These are phyloP conservation scores for Megaceryle alcyon DNA, from an alignment of 2,797 vertebrate genomes.

Conservation along the genomic window DNA sequence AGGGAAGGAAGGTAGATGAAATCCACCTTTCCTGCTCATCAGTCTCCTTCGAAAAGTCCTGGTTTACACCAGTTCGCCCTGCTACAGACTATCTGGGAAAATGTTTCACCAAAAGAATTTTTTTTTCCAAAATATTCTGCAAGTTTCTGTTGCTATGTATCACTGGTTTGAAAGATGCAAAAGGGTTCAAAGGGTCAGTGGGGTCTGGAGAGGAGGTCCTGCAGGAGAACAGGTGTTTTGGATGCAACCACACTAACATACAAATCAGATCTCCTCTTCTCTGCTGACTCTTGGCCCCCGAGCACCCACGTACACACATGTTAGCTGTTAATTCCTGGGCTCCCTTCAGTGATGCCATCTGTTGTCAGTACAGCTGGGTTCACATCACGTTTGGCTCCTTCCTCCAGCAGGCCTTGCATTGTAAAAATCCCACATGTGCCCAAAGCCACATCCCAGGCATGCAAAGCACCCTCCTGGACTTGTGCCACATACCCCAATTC, in stretches of 20 bases:
- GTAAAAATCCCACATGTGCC: not conserved
- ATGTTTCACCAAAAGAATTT: not conserved
- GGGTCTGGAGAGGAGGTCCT: not conserved
- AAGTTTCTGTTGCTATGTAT: not conserved
- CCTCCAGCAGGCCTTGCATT: fast-evolving
- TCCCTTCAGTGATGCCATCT: not conserved
- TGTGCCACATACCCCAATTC: fast-evolving
- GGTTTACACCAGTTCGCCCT: not conserved
- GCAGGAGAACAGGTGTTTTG: not conserved
- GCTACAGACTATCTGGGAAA: not conserved
- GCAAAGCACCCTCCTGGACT: not conserved
- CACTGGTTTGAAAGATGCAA: not conserved
- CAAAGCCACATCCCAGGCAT: fast-evolving
- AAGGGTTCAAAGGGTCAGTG: not conserved
- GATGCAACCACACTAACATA: not conserved
- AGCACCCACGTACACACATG: fast-evolving
- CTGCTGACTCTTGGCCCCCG: not conserved
- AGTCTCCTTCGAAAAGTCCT: not conserved
- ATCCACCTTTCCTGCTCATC: not conserved
- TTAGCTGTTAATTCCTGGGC: not conserved
- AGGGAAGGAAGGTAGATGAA: not conserved
- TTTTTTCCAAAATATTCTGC: not conserved
- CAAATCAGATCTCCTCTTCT: not conserved
- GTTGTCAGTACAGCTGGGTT: not conserved
- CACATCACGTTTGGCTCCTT: not conserved